Evolutionary conservation across 2,113 vertebrate species (phyloP).

Genomic region (Nansenia antarctica): DNA sequence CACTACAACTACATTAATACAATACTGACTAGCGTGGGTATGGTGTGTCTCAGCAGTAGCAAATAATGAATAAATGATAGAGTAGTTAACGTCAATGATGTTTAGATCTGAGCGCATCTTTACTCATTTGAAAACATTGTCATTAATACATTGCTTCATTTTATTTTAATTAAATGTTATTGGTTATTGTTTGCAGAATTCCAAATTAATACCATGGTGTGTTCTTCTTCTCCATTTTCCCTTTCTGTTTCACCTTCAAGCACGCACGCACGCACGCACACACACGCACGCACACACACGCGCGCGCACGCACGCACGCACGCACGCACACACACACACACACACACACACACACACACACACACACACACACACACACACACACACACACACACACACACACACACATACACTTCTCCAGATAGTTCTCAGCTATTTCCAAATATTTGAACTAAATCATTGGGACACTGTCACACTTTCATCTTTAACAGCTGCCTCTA

Average conservation of each 20-base stretch:
- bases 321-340: too few relatives aligned
- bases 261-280: not conserved
- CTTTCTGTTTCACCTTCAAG: not conserved
- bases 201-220: not conserved
- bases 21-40: not conserved
- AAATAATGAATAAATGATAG: not conserved
- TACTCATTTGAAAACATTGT: not conserved
- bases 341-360: too few relatives aligned
- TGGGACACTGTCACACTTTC: conserved; percentile 49
- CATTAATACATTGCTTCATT: too few relatives aligned
- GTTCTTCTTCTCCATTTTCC: not conserved
- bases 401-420: not conserved
- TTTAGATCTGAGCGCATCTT: not conserved
- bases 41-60: not conserved
- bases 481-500: conserved; percentile 62
- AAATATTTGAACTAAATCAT: conserved; percentile 40
- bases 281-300: not conserved
- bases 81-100: not conserved
- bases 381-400: not conserved
- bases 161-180: too few relatives aligned
- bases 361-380: not conserved
- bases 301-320: not conserved
- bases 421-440: conserved; percentile 17
- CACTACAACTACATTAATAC: conserved; percentile 3
- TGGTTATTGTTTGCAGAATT: not conserved